Conservation (phyloP, 2,888 invertebrate genomes). For the Dicycla oo region DNA sequence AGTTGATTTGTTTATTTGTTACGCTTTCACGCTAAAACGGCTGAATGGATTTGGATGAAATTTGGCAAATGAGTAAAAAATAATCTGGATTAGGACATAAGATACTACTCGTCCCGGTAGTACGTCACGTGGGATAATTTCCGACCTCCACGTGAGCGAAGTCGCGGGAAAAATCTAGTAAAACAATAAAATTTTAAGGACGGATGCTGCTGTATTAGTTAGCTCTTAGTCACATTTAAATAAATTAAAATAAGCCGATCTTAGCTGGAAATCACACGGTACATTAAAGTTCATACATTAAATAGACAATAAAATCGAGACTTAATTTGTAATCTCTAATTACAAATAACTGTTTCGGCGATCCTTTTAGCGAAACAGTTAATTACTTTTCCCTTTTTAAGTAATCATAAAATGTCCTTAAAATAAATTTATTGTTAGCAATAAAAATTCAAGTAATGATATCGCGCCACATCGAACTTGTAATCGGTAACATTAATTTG, state of each 20-base stretch:
- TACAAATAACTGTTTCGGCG: constrained; percentile 55
- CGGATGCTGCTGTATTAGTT: neutral
- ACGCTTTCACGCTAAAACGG: too few relatives aligned
- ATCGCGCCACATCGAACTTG: constrained; percentile 53
- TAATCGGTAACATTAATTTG: constrained; percentile 63
- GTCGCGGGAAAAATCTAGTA: too few relatives aligned
- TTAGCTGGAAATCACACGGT: constrained; percentile 20
- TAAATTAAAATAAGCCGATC: constrained; percentile 2
- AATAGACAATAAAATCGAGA: constrained; percentile 53
- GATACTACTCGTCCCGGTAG: too few relatives aligned
- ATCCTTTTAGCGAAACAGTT: constrained; percentile 53
- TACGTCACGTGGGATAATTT: too few relatives aligned
- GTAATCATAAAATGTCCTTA: constrained; percentile 60
- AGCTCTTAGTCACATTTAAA: constrained; percentile 19
- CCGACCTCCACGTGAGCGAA: too few relatives aligned
- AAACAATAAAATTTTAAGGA: neutral
- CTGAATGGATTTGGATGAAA: too few relatives aligned
- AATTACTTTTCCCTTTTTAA: constrained; percentile 47
- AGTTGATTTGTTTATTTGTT: too few relatives aligned
- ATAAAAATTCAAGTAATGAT: constrained; percentile 58
- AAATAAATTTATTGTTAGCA: constrained; percentile 61
- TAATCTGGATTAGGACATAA: too few relatives aligned
- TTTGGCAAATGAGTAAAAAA: too few relatives aligned
- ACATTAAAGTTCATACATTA: constrained; percentile 32
- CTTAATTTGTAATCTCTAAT: constrained; percentile 54